Evolutionary conservation across 2,113 vertebrate genomes (phyloP), one percentile per base, ranked within the genome.

Genomic region (Oryzias celebensis): DNA sequence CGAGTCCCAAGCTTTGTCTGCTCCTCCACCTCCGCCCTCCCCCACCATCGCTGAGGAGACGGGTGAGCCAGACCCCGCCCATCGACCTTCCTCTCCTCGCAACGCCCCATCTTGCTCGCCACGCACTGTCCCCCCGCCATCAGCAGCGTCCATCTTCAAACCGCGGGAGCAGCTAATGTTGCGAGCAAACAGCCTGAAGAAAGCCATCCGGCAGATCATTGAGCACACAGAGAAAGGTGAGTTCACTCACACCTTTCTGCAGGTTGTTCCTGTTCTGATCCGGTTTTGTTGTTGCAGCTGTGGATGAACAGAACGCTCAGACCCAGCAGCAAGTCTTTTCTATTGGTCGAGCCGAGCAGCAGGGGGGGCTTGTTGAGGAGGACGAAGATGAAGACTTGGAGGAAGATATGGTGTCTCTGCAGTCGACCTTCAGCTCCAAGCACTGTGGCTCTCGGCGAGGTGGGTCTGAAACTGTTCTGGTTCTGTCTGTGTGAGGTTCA

Each of bases 301-400:
- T 99, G 22, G 97, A 99, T 17, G 97, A 99, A 75, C 97, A 99
- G 91, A 99, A 98, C 0, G 95, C 95, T 36, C 96, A 99, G 87
- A 99, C 95, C 0, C 93, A 95, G 74, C 73, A 74, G 73, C 93
- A 93, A 62, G 89, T 91, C 1, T 94, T 96, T 55, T 70, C 92
- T 10, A 77, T 95, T 4, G 87, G 83, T 0, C 87, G 90, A 0
- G 82, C 92, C 0, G 81, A 86, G 52, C 73, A 92, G 16, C 93
- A 91, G 16, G 92, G 92, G 18, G 86, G 80, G 0, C 89, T 94
- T 0, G 85, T 65, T 18, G 77, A 81, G 1, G 86, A 88, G 36
- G 69, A 92, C 2, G 93, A 92, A 23, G 93, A 94, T 24, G 87
- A 83, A 0, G 92, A 94, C 0, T 83, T 86, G 0, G 83, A 91